These are phyloP conservation scores for Sisor rabdophorus DNA, from an alignment of 2,113 vertebrate genomes.

Conservation along the genomic window DNA sequence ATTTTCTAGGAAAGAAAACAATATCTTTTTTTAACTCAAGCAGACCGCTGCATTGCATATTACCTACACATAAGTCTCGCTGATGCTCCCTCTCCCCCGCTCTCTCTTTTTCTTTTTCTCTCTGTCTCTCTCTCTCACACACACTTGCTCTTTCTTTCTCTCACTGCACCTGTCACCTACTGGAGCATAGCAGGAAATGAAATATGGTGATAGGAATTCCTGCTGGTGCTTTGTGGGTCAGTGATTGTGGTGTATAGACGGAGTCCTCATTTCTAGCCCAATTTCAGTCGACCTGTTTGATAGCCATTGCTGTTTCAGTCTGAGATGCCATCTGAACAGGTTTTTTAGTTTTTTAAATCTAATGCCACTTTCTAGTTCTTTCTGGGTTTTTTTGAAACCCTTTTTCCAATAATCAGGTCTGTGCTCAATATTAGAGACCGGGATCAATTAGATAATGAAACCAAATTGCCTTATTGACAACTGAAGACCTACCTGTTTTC, in stretches of 20 bases:
- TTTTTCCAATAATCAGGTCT: conserved; percentile 8
- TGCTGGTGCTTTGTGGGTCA: conserved; percentile 66
- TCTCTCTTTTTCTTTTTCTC: conserved; percentile 41
- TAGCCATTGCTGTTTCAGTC: conserved; percentile 5
- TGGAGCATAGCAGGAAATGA: conserved; percentile 60
- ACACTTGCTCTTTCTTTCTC: conserved; percentile 15
- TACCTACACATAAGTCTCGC: conserved; percentile 6
- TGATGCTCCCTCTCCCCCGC: conserved; percentile 7
- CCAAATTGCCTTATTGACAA: neutral
- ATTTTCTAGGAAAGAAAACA: neutral
- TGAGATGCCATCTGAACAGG: neutral
- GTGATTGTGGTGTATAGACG: conserved; percentile 37
- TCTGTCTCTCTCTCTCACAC: conserved; percentile 38
- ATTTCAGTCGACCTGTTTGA: conserved; percentile 38
- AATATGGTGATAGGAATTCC: conserved; percentile 57
- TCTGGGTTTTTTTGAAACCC: neutral
- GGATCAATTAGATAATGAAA: neutral
- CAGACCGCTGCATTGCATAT: conserved; percentile 35
- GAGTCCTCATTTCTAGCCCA: conserved; percentile 36
- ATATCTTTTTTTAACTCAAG: conserved; percentile 7
- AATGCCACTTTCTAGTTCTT: neutral
- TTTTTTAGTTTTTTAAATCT: conserved; percentile 1
- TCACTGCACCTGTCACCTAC: conserved; percentile 60
- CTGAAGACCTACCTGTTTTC: no score
- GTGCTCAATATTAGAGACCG: neutral